A percentile compares a stretch with the other conserved stretches of the same genome.
These are phyloP conservation scores for Sinopyrophorus schimmeli DNA, from an alignment of 2,888 invertebrate genomes.

Conservation along the genomic window DNA sequence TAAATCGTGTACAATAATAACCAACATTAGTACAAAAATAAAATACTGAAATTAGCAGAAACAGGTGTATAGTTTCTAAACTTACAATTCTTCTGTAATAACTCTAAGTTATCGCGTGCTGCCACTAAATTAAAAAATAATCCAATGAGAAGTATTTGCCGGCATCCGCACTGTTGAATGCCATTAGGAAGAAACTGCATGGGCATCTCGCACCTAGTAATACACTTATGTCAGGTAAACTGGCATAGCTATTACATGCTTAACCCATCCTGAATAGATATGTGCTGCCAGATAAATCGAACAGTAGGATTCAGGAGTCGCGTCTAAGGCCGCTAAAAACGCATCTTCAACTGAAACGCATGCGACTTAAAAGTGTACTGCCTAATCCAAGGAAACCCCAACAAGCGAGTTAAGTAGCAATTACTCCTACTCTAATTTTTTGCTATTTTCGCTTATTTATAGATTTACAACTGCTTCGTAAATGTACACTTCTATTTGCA, in stretches of 20 bases:
- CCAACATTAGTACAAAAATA: too few relatives aligned
- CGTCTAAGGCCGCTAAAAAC: constrained; percentile 30
- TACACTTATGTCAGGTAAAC: constrained; percentile 15
- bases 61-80: too few relatives aligned
- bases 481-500: constrained; percentile 31
- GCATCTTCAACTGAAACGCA: constrained; percentile 33
- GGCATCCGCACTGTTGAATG: constrained; percentile 27
- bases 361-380: constrained; percentile 25
- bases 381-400: constrained; percentile 28
- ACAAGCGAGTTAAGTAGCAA: constrained; percentile 27
- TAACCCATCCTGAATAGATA: constrained; percentile 21
- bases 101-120: constrained; percentile 10
- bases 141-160: constrained; percentile 12
- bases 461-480: constrained; percentile 29
- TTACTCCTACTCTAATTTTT: constrained; percentile 31
- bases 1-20: too few relatives aligned
- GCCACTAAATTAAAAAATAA: constrained; percentile 10
- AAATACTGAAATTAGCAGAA: too few relatives aligned
- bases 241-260: constrained; percentile 19
- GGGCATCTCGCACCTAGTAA: constrained; percentile 31
- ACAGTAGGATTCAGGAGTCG: constrained; percentile 11
- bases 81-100: constrained; percentile 25
- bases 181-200: constrained; percentile 20
- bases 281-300: background rate
- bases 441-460: constrained; percentile 34